Base-by-base conservation (phyloP, 2,797 vertebrate species). In the Cuniculus paca region DNA sequence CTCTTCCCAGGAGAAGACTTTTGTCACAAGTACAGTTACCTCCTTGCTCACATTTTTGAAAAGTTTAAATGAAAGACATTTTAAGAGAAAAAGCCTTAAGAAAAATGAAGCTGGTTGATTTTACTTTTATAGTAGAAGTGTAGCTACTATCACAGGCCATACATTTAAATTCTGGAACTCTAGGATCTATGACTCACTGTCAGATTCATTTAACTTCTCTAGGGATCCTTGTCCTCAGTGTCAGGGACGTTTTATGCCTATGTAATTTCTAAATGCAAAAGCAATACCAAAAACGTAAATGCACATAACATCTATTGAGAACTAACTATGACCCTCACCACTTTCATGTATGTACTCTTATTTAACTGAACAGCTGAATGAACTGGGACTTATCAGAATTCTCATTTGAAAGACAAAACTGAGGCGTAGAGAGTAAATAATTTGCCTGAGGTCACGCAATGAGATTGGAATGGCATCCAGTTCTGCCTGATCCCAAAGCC, bases 91-190 rank as follows among this genome's bases (percentile, higher is more conserved):
- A 5, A 77, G 54, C 31, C 72, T 85, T 42, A 42, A 94, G 60
- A 56, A 94, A 92, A 60, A 85, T 65, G 24, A 92, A 26, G 10
- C 63, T 95, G 42, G 5, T 92, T 63, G 79, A 42, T 60, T 88
- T 78, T 92, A 60, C 34, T 79, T 65, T 88, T 88, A 88, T 10
- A 45, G 13, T 87, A 13, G 61, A 84, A 88, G 80, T 2, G n/a
- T 81, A 81, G 68, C 78, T 36, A 45, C 45, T 6, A 72, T 60
- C 20, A 14, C 0, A 2, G 39, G 65, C 9, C 42, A 91, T 77
- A 94, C 45, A 94, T 93, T 91, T 92, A 86, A 83, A 89, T 89
- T 93, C 45, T 58, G 56, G 63, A 91, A 54, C 3, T 72, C 52
- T 60, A 87, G 74, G n/a, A 75, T 90, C 77, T 91, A 14, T 79